Percentiles rank a stretch among this genome's conserved stretches.
Evolutionary conservation across 2,797 vertebrate genomes (phyloP).

Genomic region (Pantherophis vulpinus): DNA sequence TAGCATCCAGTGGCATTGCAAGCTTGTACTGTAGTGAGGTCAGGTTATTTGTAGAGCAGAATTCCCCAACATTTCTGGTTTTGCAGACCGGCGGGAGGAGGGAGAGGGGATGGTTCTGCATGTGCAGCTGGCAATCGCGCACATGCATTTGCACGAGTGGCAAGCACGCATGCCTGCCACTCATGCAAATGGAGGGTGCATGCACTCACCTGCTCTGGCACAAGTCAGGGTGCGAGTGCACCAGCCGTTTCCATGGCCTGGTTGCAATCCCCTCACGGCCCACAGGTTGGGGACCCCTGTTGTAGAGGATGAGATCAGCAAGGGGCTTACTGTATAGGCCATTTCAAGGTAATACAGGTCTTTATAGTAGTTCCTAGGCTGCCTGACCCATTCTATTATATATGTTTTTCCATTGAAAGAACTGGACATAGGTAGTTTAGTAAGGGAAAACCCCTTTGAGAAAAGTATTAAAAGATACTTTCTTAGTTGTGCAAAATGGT

Average conservation of each 20-base stretch:
- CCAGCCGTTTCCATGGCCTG: too few relatives aligned
- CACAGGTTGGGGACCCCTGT: background rate
- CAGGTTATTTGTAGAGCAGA: background rate
- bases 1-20: background rate
- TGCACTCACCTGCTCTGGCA: too few relatives aligned
- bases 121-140: rapidly evolving
- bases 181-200: too few relatives aligned
- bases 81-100: too few relatives aligned
- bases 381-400: background rate
- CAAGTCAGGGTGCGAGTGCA: too few relatives aligned
- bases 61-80: background rate
- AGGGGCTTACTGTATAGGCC: background rate
- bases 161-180: too few relatives aligned
- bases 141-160: too few relatives aligned
- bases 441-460: background rate
- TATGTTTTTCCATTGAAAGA: background rate
- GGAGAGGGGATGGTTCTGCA: too few relatives aligned
- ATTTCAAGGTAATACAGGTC: background rate
- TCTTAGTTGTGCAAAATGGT: background rate
- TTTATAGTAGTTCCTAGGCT: background rate
- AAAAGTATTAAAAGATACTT: background rate
- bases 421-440: background rate
- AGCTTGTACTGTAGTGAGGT: background rate
- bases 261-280: too few relatives aligned
- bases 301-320: background rate